A percentile compares a stretch with the other conserved stretches of the same genome.
These are phyloP conservation scores for Thereva unica DNA, from an alignment of 2,888 invertebrate species.

Conservation along the genomic window DNA sequence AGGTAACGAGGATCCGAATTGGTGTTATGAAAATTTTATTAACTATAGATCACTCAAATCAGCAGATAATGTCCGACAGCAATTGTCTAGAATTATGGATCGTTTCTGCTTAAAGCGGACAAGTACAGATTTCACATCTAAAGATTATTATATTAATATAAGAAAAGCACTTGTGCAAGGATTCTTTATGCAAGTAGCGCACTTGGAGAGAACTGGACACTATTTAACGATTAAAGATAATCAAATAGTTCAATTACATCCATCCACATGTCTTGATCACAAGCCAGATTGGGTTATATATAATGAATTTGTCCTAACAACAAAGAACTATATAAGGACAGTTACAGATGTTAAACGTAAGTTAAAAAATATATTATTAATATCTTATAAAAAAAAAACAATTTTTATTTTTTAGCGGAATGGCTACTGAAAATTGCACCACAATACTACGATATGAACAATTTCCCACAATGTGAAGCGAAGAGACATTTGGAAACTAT, in stretches of 20 bases:
- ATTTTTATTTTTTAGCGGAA: slow-evolving; percentile 66
- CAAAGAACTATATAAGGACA: slow-evolving; percentile 98
- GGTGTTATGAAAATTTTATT: slow-evolving; percentile 99
- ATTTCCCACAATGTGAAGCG: slow-evolving; percentile 98
- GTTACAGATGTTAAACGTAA: slow-evolving; percentile 98
- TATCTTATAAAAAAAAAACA: neutral
- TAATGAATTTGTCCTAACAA: slow-evolving; percentile 99
- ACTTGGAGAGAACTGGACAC: slow-evolving; percentile 95
- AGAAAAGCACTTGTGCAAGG: slow-evolving; percentile 97
- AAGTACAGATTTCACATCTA: slow-evolving; percentile 97
- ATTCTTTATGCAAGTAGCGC: slow-evolving; percentile 99
- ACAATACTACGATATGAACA: slow-evolving; percentile 97
- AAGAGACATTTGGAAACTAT: slow-evolving; percentile 88
- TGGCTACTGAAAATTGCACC: slow-evolving; percentile 95
- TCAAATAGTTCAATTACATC: slow-evolving; percentile 98
- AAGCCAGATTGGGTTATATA: slow-evolving; percentile 99
- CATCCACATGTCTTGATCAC: slow-evolving; percentile 98
- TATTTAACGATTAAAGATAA: slow-evolving; percentile 99
- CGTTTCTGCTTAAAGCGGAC: slow-evolving; percentile 90
- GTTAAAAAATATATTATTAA: slow-evolving; percentile 47
- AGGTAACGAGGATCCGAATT: slow-evolving; percentile 98
- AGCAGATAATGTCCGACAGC: slow-evolving; percentile 97
- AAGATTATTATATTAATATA: slow-evolving; percentile 99
- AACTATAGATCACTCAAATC: slow-evolving; percentile 98
- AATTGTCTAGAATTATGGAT: slow-evolving; percentile 98